phyloP scores from a whole-genome alignment of 2,113 vertebrate genomes.

The Leptosomus discolor region DNA sequence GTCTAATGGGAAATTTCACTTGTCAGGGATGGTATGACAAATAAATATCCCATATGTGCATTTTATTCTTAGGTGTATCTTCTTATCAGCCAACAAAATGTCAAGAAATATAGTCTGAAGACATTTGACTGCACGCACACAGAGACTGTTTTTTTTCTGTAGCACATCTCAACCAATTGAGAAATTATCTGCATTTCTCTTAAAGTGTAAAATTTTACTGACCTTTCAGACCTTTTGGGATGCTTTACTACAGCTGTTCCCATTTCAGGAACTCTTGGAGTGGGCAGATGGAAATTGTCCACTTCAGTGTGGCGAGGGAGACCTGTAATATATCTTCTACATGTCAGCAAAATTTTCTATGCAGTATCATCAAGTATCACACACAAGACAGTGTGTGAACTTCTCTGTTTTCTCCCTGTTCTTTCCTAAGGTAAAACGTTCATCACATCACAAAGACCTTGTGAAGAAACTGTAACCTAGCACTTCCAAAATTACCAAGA shows the following conservation, averaged over 20 bases:
- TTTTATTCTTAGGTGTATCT: conserved; percentile 8
- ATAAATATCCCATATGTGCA: conserved; percentile 13
- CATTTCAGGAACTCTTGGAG: not conserved
- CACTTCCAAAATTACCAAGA: not conserved
- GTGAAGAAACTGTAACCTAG: not conserved
- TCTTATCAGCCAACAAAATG: conserved; percentile 26
- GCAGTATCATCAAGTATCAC: not conserved
- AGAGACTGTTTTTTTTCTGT: not conserved
- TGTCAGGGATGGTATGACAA: conserved; percentile 43
- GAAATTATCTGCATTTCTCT: not conserved
- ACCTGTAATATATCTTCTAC: not conserved
- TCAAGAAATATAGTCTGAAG: conserved; percentile 1
- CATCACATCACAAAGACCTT: not conserved
- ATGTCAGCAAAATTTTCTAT: not conserved
- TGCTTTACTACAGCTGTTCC: not conserved
- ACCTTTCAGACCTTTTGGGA: not conserved
- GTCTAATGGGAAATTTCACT: conserved; percentile 33
- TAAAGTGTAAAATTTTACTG: not conserved
- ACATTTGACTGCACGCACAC: not conserved
- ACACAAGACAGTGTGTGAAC: not conserved
- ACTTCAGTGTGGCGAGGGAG: not conserved
- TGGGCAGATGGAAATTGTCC: not conserved
- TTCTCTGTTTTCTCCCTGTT: not conserved
- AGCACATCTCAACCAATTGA: not conserved
- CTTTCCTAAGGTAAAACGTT: not conserved